A percentile compares a stretch with the other conserved stretches of the same genome.
Conservation (phyloP, 2,113 vertebrate genomes). For the Hepsetus odoe region DNA sequence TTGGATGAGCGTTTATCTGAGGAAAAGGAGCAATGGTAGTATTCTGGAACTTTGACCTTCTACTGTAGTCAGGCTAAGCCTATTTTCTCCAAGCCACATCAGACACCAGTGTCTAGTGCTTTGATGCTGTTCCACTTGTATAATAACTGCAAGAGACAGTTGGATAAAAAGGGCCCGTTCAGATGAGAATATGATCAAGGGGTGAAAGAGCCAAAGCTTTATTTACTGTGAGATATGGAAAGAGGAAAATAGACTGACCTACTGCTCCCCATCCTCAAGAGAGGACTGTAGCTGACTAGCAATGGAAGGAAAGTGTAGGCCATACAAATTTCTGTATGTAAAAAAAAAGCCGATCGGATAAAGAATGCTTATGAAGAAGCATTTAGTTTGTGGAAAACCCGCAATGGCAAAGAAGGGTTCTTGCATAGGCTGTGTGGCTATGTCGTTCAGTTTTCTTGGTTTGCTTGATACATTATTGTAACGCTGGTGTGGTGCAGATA, state of each 20-base stretch:
- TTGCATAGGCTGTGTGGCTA: not conserved
- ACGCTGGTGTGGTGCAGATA: too few relatives aligned
- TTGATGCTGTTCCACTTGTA: not conserved
- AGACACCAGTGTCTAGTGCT: not conserved
- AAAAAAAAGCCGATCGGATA: not conserved
- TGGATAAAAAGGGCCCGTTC: not conserved
- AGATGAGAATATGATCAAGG: constrained; percentile 3
- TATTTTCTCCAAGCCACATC: constrained; percentile 5
- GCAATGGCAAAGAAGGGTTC: not conserved
- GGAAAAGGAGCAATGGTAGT: too few relatives aligned
- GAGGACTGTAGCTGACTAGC: not conserved
- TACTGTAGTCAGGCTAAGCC: not conserved
- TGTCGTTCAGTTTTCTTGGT: not conserved
- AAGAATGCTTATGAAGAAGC: not conserved
- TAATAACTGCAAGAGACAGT: not conserved
- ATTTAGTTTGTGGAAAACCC: not conserved
- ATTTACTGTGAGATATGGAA: constrained; percentile 37
- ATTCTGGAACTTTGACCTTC: not conserved
- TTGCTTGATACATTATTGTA: not conserved
- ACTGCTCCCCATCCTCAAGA: not conserved
- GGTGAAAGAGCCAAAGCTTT: not conserved
- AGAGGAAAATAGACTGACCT: not conserved
- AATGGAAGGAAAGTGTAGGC: not conserved
- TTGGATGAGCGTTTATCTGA: not conserved
- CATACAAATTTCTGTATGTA: not conserved